Conservation (phyloP, 2,888 invertebrate species). For the Sussaba pulchella region DNA sequence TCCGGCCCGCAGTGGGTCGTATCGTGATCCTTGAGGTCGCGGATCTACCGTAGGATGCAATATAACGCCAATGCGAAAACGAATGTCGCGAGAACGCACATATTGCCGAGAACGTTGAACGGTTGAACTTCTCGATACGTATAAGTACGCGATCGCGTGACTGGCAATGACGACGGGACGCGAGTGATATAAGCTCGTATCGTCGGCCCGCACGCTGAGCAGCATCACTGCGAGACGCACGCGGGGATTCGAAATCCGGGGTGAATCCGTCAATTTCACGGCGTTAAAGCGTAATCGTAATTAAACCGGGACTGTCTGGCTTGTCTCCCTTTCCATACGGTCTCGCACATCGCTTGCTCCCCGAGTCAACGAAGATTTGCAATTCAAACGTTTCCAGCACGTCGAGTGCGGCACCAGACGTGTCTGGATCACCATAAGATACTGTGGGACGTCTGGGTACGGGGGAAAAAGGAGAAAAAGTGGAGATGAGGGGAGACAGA, state of each 20-base stretch:
- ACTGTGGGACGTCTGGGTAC: too few species aligned
- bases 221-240: conserved; percentile 7
- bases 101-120: not conserved
- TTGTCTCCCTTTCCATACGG: too few species aligned
- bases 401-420: conserved; percentile 16
- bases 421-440: too few species aligned
- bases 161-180: conserved; percentile 8
- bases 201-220: conserved; percentile 45
- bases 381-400: conserved; percentile 62
- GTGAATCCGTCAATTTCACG: conserved; percentile 43
- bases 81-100: not conserved
- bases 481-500: too few species aligned
- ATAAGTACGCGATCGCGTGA: conserved; percentile 2
- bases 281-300: conserved; percentile 63
- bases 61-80: not conserved
- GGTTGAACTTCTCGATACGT: too few species aligned
- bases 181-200: conserved; percentile 15
- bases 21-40: too few species aligned
- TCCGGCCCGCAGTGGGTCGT: too few species aligned
- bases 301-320: conserved; percentile 56
- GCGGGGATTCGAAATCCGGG: conserved; percentile 8
- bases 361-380: conserved; percentile 66
- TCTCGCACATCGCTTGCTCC: conserved; percentile 33
- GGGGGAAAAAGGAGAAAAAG: too few species aligned
- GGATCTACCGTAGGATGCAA: not conserved